Base-by-base conservation (phyloP, 2,113 vertebrate genomes). In the Semnornis frantzii region DNA sequence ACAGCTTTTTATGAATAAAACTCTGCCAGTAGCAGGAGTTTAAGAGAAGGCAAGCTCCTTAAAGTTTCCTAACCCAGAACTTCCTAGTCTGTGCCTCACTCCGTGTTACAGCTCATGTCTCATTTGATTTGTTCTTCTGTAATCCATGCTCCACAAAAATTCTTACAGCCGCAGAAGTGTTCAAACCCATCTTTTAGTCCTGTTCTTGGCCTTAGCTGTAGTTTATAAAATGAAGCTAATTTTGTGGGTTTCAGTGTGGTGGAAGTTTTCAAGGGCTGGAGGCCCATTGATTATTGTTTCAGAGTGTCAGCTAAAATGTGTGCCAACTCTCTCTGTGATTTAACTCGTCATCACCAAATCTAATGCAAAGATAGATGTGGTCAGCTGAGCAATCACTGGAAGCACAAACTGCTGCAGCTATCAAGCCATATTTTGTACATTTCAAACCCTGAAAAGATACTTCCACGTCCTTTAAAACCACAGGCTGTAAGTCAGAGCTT, bases 41-140 rank as follows among this genome's bases (percentile, higher is more conserved):
- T 10, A 37, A 31, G 27, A 10, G 25, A 62, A 52, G 25, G 31
- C 8, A 42, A 70, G 25, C 57, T 68, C 39, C 54, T 37, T 44
- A 39, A 33, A 6, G 14, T 52, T 52, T 44, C 48, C 59, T 63
- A 46, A 50, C 5, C 15, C 30, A 19, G 0, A 0, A 15, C 2
- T 50, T 19, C 48, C 48, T 65, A n/a, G 15, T 80, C 55, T 42
- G 31, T 30, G 52, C 57, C 44, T 48, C 20, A 15, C 30, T 23
- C 11, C 34, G 8, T 11, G 33, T 50, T 48, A 46, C 63, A 84
- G 58, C 58, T 64, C 14, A 1, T 13, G 11, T 21, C n/a, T 86
- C 31, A 4, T 62, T 68, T 57, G 50, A 27, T 39, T 33, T 66
- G 23, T 68, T n/a, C 46, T 33, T 68, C 37, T n/a, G 5, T 28